These are phyloP conservation scores for Solen grandis DNA, from an alignment of 1,140 invertebrate genomes.

Conservation along the genomic window DNA sequence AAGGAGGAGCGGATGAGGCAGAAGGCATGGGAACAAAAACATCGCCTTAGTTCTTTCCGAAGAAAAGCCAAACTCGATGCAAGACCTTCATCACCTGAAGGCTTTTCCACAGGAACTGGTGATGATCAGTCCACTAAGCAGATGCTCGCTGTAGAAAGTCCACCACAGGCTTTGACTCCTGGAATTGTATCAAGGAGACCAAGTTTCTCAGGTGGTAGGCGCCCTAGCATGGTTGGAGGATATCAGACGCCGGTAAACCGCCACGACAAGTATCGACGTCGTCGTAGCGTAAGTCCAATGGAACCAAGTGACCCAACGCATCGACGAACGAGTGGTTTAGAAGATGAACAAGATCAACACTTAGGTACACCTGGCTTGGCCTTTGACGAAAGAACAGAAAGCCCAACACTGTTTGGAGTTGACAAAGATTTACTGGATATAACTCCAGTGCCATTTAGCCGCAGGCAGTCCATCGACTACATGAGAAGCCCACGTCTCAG, in stretches of 20 bases:
- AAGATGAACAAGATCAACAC: conserved; percentile 68
- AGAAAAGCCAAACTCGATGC: conserved; percentile 66
- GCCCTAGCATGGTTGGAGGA: conserved; percentile 38
- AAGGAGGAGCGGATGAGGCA: conserved; percentile 75
- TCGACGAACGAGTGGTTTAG: conserved; percentile 63
- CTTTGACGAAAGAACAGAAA: conserved; percentile 70
- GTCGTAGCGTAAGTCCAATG: conserved; percentile 69
- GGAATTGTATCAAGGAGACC: conserved; percentile 54
- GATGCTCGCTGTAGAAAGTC: conserved; percentile 6
- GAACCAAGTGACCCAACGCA: conserved; percentile 52
- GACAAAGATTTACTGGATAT: conserved; percentile 72
- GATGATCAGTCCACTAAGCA: conserved; percentile 12
- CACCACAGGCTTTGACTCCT: conserved; percentile 57
- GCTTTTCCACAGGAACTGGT: conserved; percentile 14
- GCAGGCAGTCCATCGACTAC: conserved; percentile 63
- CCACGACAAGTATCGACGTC: conserved; percentile 55
- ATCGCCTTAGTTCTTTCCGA: conserved; percentile 74
- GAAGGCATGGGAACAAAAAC: conserved; percentile 78
- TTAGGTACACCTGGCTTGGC: conserved; percentile 57
- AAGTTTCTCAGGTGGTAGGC: conserved; percentile 59
- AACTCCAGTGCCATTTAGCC: conserved; percentile 63
- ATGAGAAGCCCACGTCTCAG: conserved; percentile 75
- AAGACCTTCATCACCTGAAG: conserved; percentile 57
- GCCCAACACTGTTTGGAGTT: conserved; percentile 72
- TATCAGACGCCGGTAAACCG: conserved; percentile 56